phyloP scores from a whole-genome alignment of 2,797 vertebrate species.

The Petrocephalus sullivani region DNA sequence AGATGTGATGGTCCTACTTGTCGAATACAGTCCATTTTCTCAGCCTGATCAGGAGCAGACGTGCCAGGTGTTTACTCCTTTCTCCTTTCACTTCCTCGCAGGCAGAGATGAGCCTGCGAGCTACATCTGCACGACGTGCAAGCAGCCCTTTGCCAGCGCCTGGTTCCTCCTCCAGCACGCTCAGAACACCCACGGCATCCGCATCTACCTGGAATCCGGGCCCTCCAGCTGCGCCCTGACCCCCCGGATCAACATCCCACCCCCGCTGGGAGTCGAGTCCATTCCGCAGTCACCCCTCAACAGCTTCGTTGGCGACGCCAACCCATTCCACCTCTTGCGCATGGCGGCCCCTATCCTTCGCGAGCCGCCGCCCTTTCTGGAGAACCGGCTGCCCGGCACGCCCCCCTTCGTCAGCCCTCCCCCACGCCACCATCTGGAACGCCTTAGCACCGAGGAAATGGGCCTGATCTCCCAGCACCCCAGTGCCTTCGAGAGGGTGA shows the following conservation, averaged over 20 bases:
- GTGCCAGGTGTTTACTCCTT: neutral
- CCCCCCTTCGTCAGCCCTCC: slow-evolving; percentile 93
- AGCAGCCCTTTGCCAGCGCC: slow-evolving; percentile 97
- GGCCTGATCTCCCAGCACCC: slow-evolving; percentile 81
- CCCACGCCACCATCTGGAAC: slow-evolving; percentile 82
- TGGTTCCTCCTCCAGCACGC: slow-evolving; percentile 99
- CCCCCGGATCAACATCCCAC: slow-evolving; percentile 91
- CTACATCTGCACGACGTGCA: slow-evolving; percentile 98
- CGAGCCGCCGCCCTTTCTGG: slow-evolving; percentile 85
- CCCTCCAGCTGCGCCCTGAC: slow-evolving; percentile 87
- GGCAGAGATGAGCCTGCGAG: slow-evolving; percentile 98
- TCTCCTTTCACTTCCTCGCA: slow-evolving; percentile 64
- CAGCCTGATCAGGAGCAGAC: neutral
- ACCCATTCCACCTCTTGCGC: slow-evolving; percentile 92
- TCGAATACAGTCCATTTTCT: neutral
- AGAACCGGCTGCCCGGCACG: slow-evolving; percentile 85
- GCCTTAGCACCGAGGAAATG: slow-evolving; percentile 97
- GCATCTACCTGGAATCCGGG: slow-evolving; percentile 98
- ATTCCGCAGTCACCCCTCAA: slow-evolving; percentile 90
- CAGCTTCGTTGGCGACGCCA: slow-evolving; percentile 91
- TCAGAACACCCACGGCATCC: slow-evolving; percentile 95
- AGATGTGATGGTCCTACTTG: neutral
- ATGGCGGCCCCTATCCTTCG: slow-evolving; percentile 94
- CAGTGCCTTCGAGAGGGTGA: slow-evolving; percentile 79
- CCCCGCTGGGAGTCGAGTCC: slow-evolving; percentile 79